Conservation (phyloP, 2,797 vertebrate species). For the Choloepus didactylus region DNA sequence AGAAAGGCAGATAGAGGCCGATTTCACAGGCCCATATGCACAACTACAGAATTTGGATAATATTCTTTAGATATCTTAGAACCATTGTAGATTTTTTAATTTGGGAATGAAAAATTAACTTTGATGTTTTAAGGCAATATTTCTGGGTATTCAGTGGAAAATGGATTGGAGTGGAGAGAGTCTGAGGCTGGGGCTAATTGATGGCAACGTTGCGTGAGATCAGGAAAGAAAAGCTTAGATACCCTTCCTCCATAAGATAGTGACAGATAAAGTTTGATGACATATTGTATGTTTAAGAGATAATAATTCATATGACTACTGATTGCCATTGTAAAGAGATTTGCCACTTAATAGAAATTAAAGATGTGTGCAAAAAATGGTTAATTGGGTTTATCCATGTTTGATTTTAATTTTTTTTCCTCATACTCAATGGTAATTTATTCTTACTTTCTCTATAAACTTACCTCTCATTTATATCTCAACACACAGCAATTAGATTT, state of each 20-base stretch:
- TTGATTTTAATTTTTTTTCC: slow-evolving; percentile 29
- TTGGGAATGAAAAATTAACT: not conserved
- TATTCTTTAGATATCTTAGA: not conserved
- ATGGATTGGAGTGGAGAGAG: not conserved
- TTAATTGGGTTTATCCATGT: slow-evolving; percentile 41
- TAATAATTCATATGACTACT: not conserved
- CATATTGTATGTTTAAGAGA: slow-evolving; percentile 30
- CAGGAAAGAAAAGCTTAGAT: slow-evolving; percentile 9
- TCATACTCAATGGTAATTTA: not conserved
- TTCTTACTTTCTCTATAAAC: slow-evolving; percentile 5
- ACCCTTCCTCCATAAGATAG: not conserved
- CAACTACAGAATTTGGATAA: not conserved
- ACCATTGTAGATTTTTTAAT: not conserved
- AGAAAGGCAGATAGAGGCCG: not conserved
- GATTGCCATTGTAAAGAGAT: not conserved
- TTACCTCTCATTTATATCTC: slow-evolving; percentile 14
- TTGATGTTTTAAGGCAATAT: slow-evolving; percentile 4
- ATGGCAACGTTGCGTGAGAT: not conserved
- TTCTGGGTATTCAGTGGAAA: not conserved
- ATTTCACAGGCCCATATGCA: not conserved
- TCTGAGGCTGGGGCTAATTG: not conserved
- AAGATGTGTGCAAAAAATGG: not conserved
- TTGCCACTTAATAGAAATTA: slow-evolving; percentile 5
- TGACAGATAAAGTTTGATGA: not conserved
- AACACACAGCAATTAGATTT: not conserved